Conservation (phyloP, 2,797 vertebrate genomes). For the Pantherophis vulpinus region DNA sequence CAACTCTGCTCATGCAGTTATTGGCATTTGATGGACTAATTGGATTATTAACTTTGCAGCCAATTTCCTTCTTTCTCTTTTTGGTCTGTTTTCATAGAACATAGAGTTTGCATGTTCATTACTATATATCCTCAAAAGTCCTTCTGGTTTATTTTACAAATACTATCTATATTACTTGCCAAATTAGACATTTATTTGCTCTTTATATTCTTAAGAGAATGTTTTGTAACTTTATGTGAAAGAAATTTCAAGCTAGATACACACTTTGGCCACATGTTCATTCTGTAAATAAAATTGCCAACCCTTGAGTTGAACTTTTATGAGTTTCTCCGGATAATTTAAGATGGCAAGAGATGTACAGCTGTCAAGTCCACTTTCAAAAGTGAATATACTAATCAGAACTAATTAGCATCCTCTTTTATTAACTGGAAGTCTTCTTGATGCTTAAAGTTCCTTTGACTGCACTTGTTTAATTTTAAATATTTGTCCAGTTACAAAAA, state of each 20-base stretch:
- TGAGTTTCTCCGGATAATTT: not conserved
- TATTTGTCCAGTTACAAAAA: not conserved
- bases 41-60: not conserved
- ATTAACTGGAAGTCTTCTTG: not conserved
- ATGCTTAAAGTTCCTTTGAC: not conserved
- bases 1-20: not conserved
- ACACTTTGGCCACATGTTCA: not conserved
- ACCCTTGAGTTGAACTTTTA: not conserved
- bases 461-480: not conserved
- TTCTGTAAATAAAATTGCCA: not conserved
- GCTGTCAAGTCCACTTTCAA: not conserved
- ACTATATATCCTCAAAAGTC: not conserved
- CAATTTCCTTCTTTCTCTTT: not conserved
- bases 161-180: not conserved
- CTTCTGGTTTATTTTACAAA: not conserved
- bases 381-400: not conserved
- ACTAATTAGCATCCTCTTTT: conserved; percentile 1
- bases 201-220: not conserved
- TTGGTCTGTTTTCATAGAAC: not conserved
- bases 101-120: not conserved
- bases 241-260: not conserved
- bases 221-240: not conserved
- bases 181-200: not conserved
- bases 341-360: not conserved
- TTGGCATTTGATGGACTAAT: not conserved